Evolutionary conservation across 2,113 vertebrate species (phyloP).

Genomic region (Aix galericulata): DNA sequence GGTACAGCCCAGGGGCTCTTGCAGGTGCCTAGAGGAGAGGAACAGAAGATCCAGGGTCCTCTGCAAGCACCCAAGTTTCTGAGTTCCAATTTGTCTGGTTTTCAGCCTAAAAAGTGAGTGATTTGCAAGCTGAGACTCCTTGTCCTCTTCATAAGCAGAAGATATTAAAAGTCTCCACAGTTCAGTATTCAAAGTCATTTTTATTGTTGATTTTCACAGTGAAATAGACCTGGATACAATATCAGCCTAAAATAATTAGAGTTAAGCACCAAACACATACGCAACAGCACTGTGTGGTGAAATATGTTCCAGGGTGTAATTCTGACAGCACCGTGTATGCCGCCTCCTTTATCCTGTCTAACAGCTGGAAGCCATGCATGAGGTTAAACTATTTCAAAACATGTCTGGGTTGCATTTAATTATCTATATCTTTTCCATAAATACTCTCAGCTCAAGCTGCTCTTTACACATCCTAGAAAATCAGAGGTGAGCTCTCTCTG

Average conservation of each 20-base stretch:
- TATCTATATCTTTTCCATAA: background rate
- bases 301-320: background rate
- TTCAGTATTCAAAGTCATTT: background rate
- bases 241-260: background rate
- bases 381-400: background rate
- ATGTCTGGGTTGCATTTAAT: background rate
- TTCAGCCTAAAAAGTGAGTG: background rate
- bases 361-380: background rate
- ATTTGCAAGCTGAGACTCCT: background rate
- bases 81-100: background rate
- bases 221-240: background rate
- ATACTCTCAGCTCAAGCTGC: background rate
- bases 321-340: background rate
- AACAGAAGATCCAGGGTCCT: background rate
- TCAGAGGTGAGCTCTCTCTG: background rate
- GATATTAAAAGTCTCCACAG: background rate
- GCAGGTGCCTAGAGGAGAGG: background rate
- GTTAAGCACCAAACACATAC: background rate
- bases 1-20: rapidly evolving
- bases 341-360: background rate
- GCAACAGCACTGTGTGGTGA: background rate
- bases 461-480: background rate
- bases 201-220: constrained; percentile 45
- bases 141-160: background rate
- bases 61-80: rapidly evolving